Evolutionary conservation across 1,140 invertebrate species (phyloP).

Genomic region (Triops cancriformis): DNA sequence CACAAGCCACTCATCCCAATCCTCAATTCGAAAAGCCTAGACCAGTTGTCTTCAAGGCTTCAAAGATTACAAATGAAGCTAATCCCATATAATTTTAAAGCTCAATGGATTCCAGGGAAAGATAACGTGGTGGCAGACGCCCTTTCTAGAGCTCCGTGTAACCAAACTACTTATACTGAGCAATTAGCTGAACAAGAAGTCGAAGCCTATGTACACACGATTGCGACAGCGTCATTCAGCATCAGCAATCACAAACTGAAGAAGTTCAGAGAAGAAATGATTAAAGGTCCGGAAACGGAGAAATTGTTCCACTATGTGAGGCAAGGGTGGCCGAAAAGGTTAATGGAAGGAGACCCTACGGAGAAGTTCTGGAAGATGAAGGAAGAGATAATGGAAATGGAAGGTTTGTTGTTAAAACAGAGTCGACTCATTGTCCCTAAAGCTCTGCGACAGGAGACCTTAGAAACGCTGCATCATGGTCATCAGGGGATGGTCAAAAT

Average conservation of each 20-base stretch:
- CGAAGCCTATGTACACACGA: constrained; percentile 25
- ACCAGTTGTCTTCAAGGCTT: constrained; percentile 26
- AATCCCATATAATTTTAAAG: constrained; percentile 23
- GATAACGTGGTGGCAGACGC: constrained; percentile 36
- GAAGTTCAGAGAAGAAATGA: neutral
- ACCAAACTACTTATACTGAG: neutral
- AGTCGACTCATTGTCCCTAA: constrained; percentile 22
- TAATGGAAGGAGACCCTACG: neutral
- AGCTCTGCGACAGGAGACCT: constrained; percentile 20
- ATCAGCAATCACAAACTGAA: neutral
- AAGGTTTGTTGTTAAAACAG: constrained; percentile 19
- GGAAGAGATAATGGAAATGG: neutral
- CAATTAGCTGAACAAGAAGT: constrained; percentile 28
- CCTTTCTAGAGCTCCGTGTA: constrained; percentile 32
- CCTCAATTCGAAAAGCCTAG: constrained; percentile 26
- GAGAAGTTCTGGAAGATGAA: constrained; percentile 15
- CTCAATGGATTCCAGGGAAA: too few species aligned
- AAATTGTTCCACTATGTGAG: neutral
- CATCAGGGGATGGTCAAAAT: constrained; percentile 35
- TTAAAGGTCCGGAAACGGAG: neutral
- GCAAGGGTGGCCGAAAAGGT: neutral
- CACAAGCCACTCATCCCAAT: constrained; percentile 29
- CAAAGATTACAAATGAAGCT: constrained; percentile 28
- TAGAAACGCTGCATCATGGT: constrained; percentile 21
- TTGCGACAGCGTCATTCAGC: constrained; percentile 18